Evolutionary conservation across 2,113 vertebrate species (phyloP).

Genomic region (Daphoenositta chrysoptera): DNA sequence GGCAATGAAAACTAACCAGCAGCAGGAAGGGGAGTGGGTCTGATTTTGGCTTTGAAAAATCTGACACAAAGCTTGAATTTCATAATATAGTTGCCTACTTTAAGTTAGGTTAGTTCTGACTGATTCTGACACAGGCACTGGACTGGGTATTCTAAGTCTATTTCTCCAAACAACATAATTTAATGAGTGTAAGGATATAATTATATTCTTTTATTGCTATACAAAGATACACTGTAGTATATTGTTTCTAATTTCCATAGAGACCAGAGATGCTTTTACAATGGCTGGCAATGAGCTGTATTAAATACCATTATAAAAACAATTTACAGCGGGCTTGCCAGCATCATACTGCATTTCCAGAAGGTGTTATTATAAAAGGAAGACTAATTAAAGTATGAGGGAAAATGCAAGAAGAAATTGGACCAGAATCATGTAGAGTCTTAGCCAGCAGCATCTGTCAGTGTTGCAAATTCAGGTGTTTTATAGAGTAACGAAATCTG

Average conservation of each 20-base stretch:
- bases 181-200: background rate
- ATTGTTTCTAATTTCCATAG: background rate
- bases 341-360: constrained; percentile 21
- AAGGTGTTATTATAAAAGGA: constrained; percentile 11
- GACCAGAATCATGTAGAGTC: background rate
- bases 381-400: background rate
- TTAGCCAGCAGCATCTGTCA: background rate
- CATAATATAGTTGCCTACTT: background rate
- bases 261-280: background rate
- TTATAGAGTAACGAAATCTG: background rate
- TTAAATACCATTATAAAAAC: constrained; percentile 6
- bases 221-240: background rate
- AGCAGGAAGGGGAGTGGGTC: background rate
- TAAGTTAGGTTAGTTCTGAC: background rate
- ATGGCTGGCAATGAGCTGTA: background rate
- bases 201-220: background rate
- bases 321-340: background rate
- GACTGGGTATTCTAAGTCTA: background rate
- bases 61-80: background rate
- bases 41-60: background rate
- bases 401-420: constrained; percentile 2
- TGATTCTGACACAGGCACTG: background rate
- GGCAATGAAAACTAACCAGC: background rate
- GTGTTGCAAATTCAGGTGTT: background rate
- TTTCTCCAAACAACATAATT: background rate